A percentile compares a stretch with the other conserved stretches of the same genome.
Evolutionary conservation across 2,888 invertebrate genomes (phyloP).

Genomic region (Baronia brevicornis): DNA sequence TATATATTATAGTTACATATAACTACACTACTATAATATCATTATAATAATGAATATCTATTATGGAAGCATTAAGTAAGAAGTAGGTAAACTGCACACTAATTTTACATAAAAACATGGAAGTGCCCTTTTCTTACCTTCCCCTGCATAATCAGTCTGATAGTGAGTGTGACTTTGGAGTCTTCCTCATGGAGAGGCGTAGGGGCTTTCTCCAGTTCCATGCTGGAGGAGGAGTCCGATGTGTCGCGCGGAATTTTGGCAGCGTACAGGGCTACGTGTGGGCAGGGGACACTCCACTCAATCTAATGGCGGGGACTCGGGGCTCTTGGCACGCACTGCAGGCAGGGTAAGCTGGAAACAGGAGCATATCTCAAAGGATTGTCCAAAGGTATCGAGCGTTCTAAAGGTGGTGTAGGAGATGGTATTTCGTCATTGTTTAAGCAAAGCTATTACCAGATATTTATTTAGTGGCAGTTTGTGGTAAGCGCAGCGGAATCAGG

Average conservation of each 20-base stretch:
- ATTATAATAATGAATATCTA: too few relatives aligned
- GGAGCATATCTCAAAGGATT: constrained; percentile 72
- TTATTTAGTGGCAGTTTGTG: constrained; percentile 56
- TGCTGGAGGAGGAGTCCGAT: constrained; percentile 73
- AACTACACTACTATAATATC: too few relatives aligned
- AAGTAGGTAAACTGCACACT: constrained; percentile 66
- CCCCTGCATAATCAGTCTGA: constrained; percentile 99
- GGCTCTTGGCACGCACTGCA: constrained; percentile 75
- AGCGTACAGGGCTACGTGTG: constrained; percentile 73
- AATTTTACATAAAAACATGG: constrained; percentile 19
- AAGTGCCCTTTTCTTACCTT: constrained; percentile 85
- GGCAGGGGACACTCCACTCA: constrained; percentile 76
- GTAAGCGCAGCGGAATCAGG: constrained; percentile 69
- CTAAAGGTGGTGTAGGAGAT: constrained; percentile 65
- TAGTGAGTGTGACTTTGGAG: constrained; percentile 96
- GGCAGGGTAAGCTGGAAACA: constrained; percentile 77
- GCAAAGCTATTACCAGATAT: constrained; percentile 63
- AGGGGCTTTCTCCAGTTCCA: constrained; percentile 81
- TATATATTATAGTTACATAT: too few relatives aligned
- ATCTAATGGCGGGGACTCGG: constrained; percentile 76
- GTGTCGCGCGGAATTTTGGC: constrained; percentile 74
- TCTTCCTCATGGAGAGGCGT: constrained; percentile 83
- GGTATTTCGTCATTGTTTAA: constrained; percentile 52
- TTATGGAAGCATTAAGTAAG: constrained; percentile 32
- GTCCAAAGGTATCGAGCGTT: constrained; percentile 66